These are phyloP conservation scores for Chaetodon auriga DNA, from an alignment of 2,113 vertebrate genomes.

Conservation along the genomic window DNA sequence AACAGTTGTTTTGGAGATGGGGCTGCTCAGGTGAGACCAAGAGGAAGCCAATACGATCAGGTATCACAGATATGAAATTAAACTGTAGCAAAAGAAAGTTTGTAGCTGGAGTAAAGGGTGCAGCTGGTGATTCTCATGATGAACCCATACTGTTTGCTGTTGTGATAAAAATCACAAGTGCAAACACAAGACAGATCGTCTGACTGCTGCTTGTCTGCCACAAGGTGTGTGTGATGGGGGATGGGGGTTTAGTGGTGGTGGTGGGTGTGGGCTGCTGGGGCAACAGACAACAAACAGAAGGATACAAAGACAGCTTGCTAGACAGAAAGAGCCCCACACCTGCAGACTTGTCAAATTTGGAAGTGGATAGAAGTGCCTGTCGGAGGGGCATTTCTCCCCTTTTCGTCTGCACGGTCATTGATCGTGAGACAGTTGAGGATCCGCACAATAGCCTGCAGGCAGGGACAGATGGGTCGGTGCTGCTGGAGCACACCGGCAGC, in stretches of 20 bases:
- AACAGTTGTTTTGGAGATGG: not conserved
- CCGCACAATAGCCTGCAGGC: constrained; percentile 59
- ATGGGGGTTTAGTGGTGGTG: not conserved
- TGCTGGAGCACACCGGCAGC: constrained; percentile 36
- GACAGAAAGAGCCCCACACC: constrained; percentile 31
- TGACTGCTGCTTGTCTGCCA: constrained; percentile 21
- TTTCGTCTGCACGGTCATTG: constrained; percentile 52
- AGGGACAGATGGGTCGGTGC: constrained; percentile 71
- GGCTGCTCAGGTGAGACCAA: not conserved
- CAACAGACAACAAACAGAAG: constrained; percentile 38
- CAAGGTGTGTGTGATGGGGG: constrained; percentile 23
- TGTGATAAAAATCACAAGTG: constrained; percentile 25
- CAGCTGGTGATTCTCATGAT: constrained; percentile 14
- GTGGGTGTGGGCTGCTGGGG: not conserved
- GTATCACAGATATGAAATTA: not conserved
- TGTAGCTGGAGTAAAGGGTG: not conserved
- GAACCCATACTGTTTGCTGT: constrained; percentile 11
- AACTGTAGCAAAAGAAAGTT: not conserved
- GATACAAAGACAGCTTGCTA: constrained; percentile 40
- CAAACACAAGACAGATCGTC: constrained; percentile 27
- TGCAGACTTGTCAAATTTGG: constrained; percentile 45
- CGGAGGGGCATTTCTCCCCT: constrained; percentile 10
- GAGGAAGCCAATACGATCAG: not conserved
- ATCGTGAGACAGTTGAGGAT: constrained; percentile 61
- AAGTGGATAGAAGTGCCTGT: constrained; percentile 21